Evolutionary conservation across 2,888 invertebrate genomes (phyloP).

Genomic region (Agrotis clavis): DNA sequence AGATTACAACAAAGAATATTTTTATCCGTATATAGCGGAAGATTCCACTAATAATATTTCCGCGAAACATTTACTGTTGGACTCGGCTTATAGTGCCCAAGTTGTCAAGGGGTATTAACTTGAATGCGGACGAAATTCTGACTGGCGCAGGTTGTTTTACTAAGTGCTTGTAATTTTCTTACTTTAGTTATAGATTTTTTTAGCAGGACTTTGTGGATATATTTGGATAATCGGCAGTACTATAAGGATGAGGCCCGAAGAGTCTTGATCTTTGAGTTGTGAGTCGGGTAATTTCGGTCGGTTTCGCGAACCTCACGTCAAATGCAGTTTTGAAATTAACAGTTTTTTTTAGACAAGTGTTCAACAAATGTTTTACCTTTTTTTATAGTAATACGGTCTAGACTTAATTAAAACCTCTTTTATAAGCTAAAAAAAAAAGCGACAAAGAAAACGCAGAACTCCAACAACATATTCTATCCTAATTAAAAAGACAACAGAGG

Average conservation of each 20-base stretch:
- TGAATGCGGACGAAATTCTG: conserved; percentile 25
- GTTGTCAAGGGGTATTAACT: conserved; percentile 51
- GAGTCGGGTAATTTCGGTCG: no score
- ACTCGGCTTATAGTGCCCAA: conserved; percentile 54
- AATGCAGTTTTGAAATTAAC: no score
- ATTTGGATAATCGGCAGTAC: background rate
- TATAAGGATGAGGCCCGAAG: no score
- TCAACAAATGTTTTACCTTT: no score
- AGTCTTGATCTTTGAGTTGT: no score
- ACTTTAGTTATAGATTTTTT: conserved; percentile 9
- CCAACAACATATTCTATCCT: conserved; percentile 3
- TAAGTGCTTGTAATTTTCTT: conserved; percentile 48
- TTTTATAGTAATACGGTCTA: no score
- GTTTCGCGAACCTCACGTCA: no score
- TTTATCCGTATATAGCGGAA: background rate
- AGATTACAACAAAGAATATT: background rate
- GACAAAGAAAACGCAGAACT: background rate
- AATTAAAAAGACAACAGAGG: conserved; percentile 51
- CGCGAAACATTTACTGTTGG: conserved; percentile 5
- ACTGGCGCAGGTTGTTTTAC: conserved; percentile 41
- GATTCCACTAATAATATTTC: background rate
- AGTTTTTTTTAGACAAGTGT: no score
- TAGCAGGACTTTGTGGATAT: background rate
- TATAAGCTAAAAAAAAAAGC: background rate
- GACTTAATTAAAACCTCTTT: no score